A percentile compares a stretch with the other conserved stretches of the same genome.
These are phyloP conservation scores for Artibeus lituratus DNA, from an alignment of 2,797 vertebrate species.

Conservation along the genomic window DNA sequence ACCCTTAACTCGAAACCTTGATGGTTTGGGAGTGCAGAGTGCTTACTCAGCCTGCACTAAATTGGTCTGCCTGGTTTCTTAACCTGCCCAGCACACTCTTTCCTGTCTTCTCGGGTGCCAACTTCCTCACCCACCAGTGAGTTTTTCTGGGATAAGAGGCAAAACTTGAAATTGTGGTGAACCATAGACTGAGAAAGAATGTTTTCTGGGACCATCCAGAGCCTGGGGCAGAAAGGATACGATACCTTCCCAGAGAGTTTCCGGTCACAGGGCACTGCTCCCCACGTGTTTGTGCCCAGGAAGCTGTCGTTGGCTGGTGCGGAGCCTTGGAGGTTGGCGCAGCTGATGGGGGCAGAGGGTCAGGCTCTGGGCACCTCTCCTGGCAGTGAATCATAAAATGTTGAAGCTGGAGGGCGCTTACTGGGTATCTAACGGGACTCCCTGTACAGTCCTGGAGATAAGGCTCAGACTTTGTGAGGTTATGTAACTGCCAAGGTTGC, in stretches of 20 bases:
- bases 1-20: background rate
- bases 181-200: background rate
- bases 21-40: background rate
- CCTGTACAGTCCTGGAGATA: background rate
- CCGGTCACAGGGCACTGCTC: background rate
- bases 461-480: conserved; percentile 19
- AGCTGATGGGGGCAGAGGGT: background rate
- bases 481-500: conserved; percentile 42
- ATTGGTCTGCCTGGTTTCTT: background rate
- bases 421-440: conserved; percentile 16
- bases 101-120: background rate
- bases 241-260: background rate
- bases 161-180: background rate
- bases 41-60: background rate
- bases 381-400: background rate
- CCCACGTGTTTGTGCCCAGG: background rate
- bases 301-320: background rate
- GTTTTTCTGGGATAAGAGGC: background rate
- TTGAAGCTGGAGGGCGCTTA: background rate
- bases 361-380: background rate
- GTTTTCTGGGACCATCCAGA: background rate
- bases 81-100: background rate
- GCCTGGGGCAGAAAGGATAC: background rate
- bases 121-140: background rate
- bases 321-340: background rate